Percentiles rank a stretch among this genome's conserved stretches.
phyloP scores from a whole-genome alignment of 1,140 invertebrate genomes.

The Bombus ignitus region DNA sequence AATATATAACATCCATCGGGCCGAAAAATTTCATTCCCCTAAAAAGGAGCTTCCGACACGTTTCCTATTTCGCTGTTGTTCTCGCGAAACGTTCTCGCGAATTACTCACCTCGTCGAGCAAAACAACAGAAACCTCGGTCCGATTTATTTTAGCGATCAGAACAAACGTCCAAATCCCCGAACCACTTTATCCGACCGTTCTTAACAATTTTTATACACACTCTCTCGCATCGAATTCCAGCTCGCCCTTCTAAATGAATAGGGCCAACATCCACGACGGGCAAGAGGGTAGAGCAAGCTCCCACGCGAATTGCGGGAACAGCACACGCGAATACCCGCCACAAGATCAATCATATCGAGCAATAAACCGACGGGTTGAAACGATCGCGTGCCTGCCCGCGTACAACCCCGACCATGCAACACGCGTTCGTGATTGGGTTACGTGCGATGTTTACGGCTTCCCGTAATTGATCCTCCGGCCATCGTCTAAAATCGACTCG shows the following conservation, averaged over 20 bases:
- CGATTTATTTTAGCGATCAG: no score
- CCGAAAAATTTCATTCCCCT: no score
- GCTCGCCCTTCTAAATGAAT: background rate
- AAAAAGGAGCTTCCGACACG: no score
- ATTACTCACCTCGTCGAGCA: no score
- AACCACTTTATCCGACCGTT: no score
- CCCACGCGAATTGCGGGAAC: slow-evolving; percentile 25
- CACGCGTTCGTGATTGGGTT: slow-evolving; percentile 37
- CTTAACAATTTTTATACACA: background rate
- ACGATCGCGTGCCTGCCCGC: slow-evolving; percentile 18
- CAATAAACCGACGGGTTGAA: slow-evolving; percentile 39
- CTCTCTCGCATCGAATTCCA: background rate
- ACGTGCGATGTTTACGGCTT: slow-evolving; percentile 44
- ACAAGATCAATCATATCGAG: slow-evolving; percentile 46
- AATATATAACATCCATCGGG: no score
- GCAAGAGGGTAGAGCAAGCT: background rate
- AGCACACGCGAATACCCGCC: slow-evolving; percentile 25
- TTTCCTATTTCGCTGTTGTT: no score
- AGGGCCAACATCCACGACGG: background rate
- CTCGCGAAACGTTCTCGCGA: no score
- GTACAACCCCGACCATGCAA: background rate
- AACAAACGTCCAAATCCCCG: no score
- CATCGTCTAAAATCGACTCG: slow-evolving; percentile 37
- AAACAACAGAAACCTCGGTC: no score
- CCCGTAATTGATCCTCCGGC: slow-evolving; percentile 46